These are phyloP conservation scores for Echiichthys vipera DNA, from an alignment of 2,797 vertebrate genomes.

Conservation along the genomic window DNA sequence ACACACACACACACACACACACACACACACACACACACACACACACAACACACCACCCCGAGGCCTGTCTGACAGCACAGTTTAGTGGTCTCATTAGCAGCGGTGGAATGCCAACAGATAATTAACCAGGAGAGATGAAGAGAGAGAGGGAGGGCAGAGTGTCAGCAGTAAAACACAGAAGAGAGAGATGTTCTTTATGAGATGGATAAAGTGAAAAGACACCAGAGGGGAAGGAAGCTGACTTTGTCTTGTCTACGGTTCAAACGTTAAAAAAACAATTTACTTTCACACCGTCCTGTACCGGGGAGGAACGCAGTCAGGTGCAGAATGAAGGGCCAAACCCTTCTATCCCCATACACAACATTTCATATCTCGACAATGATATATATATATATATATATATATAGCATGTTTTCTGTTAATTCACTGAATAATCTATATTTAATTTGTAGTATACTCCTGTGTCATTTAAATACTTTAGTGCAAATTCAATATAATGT, in stretches of 20 bases:
- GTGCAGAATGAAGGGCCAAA: too few relatives aligned
- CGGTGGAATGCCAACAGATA: conserved; percentile 76
- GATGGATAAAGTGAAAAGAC: conserved; percentile 43
- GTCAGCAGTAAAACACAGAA: conserved; percentile 62
- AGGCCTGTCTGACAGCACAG: conserved; percentile 75
- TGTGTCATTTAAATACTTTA: too few relatives aligned
- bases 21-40: conserved; percentile 30
- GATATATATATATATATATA: too few relatives aligned
- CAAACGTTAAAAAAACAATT: background rate
- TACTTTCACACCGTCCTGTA: conserved; percentile 10
- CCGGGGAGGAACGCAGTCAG: background rate
- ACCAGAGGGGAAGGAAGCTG: conserved; percentile 8
- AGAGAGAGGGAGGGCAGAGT: conserved; percentile 65
- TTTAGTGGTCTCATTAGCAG: conserved; percentile 84
- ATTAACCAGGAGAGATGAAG: conserved; percentile 77
- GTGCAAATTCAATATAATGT: too few relatives aligned
- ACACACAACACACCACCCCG: conserved; percentile 19
- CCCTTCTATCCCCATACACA: too few relatives aligned
- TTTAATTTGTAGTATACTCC: too few relatives aligned
- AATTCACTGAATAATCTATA: too few relatives aligned
- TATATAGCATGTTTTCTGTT: too few relatives aligned
- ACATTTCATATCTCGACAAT: too few relatives aligned
- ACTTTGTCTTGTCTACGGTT: background rate
- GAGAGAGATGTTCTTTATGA: conserved; percentile 46
- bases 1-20: conserved; percentile 8